These are phyloP conservation scores for Ptilonorhynchus violaceus DNA, from an alignment of 2,113 vertebrate genomes.

Conservation along the genomic window DNA sequence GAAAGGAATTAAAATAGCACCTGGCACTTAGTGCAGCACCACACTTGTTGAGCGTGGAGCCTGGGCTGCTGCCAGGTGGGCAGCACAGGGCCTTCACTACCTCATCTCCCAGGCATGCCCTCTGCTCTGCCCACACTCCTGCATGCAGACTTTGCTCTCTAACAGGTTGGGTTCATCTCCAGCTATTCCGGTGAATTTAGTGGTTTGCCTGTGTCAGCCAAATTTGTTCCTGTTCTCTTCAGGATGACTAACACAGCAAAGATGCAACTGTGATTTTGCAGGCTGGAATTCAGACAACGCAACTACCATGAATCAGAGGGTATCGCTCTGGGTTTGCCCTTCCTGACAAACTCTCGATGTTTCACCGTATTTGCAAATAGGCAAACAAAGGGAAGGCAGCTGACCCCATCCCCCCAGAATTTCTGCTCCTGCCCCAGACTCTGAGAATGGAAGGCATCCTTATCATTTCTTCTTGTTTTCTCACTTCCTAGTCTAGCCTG, in stretches of 20 bases:
- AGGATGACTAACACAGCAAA: conserved; percentile 29
- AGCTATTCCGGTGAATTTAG: neutral
- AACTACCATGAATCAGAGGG: conserved; percentile 13
- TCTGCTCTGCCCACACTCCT: neutral
- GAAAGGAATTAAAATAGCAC: conserved; percentile 49
- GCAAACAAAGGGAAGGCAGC: neutral
- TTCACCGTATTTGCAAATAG: neutral
- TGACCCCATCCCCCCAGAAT: neutral
- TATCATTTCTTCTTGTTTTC: conserved; percentile 40
- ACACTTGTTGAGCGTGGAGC: neutral
- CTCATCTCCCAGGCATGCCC: neutral
- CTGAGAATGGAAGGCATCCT: neutral
- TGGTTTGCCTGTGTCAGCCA: neutral
- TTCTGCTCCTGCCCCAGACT: neutral
- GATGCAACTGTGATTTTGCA: conserved; percentile 7
- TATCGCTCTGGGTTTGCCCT: neutral
- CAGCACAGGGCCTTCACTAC: neutral
- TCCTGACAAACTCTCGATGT: neutral
- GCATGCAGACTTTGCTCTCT: neutral
- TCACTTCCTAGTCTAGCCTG: conserved; percentile 17
- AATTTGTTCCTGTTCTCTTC: conserved; percentile 1
- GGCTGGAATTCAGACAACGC: neutral
- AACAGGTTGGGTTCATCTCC: neutral
- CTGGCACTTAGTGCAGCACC: neutral
- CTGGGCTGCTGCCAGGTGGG: neutral